Evolutionary conservation across 2,888 invertebrate species (phyloP).

Genomic region (Hyposoter didymator): DNA sequence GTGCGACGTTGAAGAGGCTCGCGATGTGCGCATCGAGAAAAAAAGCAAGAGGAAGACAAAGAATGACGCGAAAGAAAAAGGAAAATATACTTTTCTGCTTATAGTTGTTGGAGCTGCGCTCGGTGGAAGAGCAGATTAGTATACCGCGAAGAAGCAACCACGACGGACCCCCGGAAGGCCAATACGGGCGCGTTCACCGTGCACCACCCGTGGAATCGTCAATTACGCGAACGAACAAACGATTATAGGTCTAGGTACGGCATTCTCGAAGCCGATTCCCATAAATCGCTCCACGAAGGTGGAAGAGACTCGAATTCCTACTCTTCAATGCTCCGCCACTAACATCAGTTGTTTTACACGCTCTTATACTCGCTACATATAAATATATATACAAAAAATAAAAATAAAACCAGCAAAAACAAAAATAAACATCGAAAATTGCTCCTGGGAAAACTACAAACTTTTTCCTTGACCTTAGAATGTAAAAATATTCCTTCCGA

Average conservation of each 20-base stretch:
- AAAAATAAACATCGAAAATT: background rate
- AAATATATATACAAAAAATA: background rate
- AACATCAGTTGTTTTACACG: slow-evolving; percentile 14
- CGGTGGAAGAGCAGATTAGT: slow-evolving; percentile 20
- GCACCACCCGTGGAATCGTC: slow-evolving; percentile 81
- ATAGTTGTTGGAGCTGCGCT: slow-evolving; percentile 17
- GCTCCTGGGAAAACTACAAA: background rate
- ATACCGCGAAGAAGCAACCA: slow-evolving; percentile 31
- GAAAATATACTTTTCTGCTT: slow-evolving; percentile 23
- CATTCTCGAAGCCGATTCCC: slow-evolving; percentile 76
- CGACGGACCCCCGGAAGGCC: slow-evolving; percentile 60
- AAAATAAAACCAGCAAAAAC: background rate
- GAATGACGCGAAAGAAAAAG: slow-evolving; percentile 14
- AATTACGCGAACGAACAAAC: slow-evolving; percentile 79
- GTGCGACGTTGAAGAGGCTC: slow-evolving; percentile 1
- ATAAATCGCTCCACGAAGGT: slow-evolving; percentile 68
- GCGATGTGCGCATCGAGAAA: slow-evolving; percentile 1
- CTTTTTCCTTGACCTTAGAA: background rate
- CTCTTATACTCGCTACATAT: background rate
- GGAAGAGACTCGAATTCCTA: slow-evolving; percentile 62
- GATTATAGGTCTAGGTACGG: slow-evolving; percentile 80
- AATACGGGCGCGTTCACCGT: slow-evolving; percentile 70
- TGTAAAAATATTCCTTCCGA: background rate
- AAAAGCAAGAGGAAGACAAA: background rate
- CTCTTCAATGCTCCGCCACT: slow-evolving; percentile 15